Evolutionary conservation across 2,797 vertebrate species (phyloP), one percentile per base, ranked within the genome.

Genomic region (Sternarchorhynchus goeldii): DNA sequence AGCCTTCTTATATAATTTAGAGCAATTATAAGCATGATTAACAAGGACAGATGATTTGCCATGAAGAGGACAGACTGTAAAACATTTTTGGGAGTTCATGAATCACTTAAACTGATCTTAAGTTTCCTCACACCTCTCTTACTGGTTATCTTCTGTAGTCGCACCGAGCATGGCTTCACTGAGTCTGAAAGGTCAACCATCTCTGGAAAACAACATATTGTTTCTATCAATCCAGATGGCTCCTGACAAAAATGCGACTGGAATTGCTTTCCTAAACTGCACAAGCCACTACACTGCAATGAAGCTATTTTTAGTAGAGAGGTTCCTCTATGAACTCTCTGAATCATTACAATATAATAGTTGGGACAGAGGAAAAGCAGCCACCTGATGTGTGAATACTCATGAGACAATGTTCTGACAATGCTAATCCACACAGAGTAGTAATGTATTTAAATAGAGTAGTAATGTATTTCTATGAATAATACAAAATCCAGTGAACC

Each of bases 81-180:
- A 65, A 34, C 67, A 59, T 85, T 81, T 73, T 68, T 78, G 76
- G 56, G 66, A 76, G 81, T 78, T 72, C 66, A 77, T 63, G 53
- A 76, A 59, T 63, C 70, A 80, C 58, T 73, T 78, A 76, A 85
- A 83, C 34, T 69, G 69, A 18, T 71, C 29, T 84, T 79, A 79
- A 78, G 78, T 76, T 73, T 72, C 75, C 81, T 68, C 79, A 84
- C 77, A 84, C 81, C 78, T 83, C 68, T 82, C 91, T 91, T 90
- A 93, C 92, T 36, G 29, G 71, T 82, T 29, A 93, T 86, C 85
- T 90, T 94, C 62, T 55, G 85, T 55, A 94, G 92, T 56, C 86
- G 90, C 63, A 94, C 92, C 84, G 88, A 84, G 80, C 93, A 94
- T 0, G 89, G 83, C 82, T 82, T 93, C 83, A 93, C 4, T 79